These are phyloP conservation scores for Panzeria rudis DNA, from an alignment of 2,888 invertebrate species.

Conservation along the genomic window DNA sequence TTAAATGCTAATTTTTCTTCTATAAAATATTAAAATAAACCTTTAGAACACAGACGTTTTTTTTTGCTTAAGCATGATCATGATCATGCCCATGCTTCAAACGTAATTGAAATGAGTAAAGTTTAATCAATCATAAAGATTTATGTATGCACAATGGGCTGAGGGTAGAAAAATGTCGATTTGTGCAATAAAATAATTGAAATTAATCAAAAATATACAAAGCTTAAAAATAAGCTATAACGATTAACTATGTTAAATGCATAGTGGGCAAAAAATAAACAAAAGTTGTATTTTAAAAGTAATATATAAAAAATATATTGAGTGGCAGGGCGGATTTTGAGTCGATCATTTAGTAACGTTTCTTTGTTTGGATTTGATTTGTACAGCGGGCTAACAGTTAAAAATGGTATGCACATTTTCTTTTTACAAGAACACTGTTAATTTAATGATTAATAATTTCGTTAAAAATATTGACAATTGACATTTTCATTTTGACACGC, in stretches of 20 bases:
- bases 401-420: too few species aligned
- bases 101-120: constrained; percentile 16
- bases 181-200: not conserved
- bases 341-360: too few species aligned
- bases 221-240: too few species aligned
- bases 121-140: constrained; percentile 49
- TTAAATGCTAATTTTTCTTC: not conserved
- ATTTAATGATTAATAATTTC: constrained; percentile 5
- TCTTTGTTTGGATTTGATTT: not conserved
- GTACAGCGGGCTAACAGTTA: not conserved
- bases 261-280: too few species aligned
- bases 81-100: constrained; percentile 24
- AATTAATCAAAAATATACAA: too few species aligned
- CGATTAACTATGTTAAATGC: too few species aligned
- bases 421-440: not conserved
- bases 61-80: not conserved
- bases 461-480: constrained; percentile 20
- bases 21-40: constrained; percentile 7
- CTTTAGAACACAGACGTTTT: not conserved
- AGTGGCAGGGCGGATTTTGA: too few species aligned
- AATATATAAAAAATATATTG: too few species aligned
- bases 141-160: constrained; percentile 7
- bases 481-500: constrained; percentile 35
- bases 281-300: too few species aligned
- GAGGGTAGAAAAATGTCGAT: not conserved